phyloP scores from a whole-genome alignment of 2,797 vertebrate species.

The Mycteria americana region DNA sequence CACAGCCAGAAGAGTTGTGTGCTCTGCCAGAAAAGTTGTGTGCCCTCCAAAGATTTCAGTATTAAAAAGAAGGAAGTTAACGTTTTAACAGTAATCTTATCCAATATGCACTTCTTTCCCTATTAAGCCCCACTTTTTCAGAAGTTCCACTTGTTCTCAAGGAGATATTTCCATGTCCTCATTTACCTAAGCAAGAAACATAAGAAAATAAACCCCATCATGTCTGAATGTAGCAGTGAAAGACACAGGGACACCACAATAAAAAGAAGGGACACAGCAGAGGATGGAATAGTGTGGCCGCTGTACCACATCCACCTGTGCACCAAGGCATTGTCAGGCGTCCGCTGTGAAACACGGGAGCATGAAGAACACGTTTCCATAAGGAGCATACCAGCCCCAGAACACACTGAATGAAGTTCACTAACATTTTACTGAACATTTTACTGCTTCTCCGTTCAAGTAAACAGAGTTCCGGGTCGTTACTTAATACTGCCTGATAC shows the following conservation, averaged over 20 bases:
- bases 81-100: background rate
- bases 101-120: background rate
- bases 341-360: fast-evolving
- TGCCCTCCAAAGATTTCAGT: background rate
- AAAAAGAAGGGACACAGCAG: background rate
- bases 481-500: background rate
- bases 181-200: background rate
- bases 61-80: background rate
- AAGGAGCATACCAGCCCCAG: background rate
- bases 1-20: background rate
- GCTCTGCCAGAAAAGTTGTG: background rate
- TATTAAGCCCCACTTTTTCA: background rate
- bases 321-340: background rate
- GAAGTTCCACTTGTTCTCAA: background rate
- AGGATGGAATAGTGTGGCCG: background rate
- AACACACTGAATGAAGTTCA: background rate
- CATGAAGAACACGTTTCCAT: background rate
- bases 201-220: background rate
- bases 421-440: background rate
- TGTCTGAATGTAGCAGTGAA: background rate
- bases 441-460: background rate
- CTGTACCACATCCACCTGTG: background rate
- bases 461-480: background rate
- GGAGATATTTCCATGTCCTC: background rate
- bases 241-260: background rate